phyloP scores from a whole-genome alignment of 2,888 invertebrate species.

The Agrilus mali region DNA sequence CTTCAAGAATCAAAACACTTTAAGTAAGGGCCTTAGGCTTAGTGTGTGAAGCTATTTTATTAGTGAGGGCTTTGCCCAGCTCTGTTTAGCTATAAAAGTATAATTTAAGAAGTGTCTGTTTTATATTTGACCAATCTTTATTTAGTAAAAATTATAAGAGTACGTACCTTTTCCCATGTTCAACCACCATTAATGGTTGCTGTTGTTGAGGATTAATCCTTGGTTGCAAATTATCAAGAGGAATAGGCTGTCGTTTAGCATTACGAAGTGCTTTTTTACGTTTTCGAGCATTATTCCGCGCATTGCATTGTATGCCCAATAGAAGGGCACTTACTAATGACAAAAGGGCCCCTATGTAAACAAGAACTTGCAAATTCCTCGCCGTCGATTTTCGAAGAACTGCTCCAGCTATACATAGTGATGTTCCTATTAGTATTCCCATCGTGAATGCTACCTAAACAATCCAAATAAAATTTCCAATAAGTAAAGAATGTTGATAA shows the following conservation, averaged over 20 bases:
- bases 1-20: no score
- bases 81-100: no score
- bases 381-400: slow-evolving; percentile 50
- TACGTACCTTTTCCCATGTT: slow-evolving; percentile 12
- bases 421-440: slow-evolving; percentile 51
- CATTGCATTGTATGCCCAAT: slow-evolving; percentile 51
- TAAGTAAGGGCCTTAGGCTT: no score
- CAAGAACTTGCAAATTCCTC: slow-evolving; percentile 50
- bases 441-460: slow-evolving; percentile 52
- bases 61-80: no score
- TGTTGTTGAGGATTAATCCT: slow-evolving; percentile 12
- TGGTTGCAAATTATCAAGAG: slow-evolving; percentile 22
- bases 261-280: slow-evolving; percentile 23
- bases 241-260: slow-evolving; percentile 25
- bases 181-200: slow-evolving; percentile 15
- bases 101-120: no score
- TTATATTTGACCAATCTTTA: neutral
- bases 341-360: slow-evolving; percentile 52
- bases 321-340: slow-evolving; percentile 49
- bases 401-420: slow-evolving; percentile 51
- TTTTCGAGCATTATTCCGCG: slow-evolving; percentile 32
- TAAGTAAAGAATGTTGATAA: no score
- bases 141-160: neutral
- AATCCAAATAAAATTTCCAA: neutral
- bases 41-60: no score